Percentiles rank a stretch among this genome's conserved stretches.
Conservation (phyloP, 2,113 vertebrate species). For the Ia io region DNA sequence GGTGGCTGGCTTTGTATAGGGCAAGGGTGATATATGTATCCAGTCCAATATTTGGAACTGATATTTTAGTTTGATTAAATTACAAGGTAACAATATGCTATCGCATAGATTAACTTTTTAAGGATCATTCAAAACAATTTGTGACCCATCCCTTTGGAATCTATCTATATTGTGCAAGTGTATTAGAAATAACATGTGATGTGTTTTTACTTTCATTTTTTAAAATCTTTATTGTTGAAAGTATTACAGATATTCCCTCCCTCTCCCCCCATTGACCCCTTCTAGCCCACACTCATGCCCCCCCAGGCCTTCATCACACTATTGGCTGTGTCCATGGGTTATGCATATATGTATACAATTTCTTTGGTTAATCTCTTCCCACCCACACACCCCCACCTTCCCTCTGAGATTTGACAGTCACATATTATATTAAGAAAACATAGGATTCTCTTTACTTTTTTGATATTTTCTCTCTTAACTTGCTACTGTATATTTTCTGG, state of each 20-base stretch:
- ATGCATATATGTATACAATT: too few species aligned
- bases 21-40: neutral
- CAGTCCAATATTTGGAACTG: neutral
- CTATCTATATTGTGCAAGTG: neutral
- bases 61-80: constrained; percentile 31
- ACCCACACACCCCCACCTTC: too few species aligned
- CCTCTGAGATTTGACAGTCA: too few species aligned
- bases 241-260: too few species aligned
- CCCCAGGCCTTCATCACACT: too few species aligned
- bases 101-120: neutral
- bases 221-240: too few species aligned
- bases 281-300: too few species aligned
- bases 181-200: constrained; percentile 4
- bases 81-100: neutral
- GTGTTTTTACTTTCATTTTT: neutral
- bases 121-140: neutral
- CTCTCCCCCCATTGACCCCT: too few species aligned
- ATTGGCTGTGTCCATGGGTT: too few species aligned
- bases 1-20: neutral
- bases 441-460: neutral
- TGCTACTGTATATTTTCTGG: neutral
- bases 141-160: constrained; percentile 10
- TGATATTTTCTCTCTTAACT: constrained; percentile 16
- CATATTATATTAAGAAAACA: neutral
- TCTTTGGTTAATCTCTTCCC: too few species aligned